phyloP scores from a whole-genome alignment of 2,113 vertebrate species.

The Hydrolagus affinis region DNA sequence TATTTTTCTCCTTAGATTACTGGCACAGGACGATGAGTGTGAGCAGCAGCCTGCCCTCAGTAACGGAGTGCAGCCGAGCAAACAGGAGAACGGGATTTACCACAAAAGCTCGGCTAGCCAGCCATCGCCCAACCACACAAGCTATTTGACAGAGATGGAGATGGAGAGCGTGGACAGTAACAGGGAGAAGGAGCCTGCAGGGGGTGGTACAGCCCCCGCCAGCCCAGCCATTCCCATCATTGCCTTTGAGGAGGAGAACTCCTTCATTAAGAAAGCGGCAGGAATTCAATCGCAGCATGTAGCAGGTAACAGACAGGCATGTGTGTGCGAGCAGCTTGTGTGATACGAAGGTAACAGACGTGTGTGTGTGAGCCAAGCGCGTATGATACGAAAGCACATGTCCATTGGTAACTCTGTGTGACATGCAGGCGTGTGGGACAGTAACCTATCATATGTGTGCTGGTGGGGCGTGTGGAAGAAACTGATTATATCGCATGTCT shows the following conservation, averaged over 20 bases:
- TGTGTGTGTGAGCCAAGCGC: background rate
- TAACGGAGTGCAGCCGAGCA: constrained; percentile 70
- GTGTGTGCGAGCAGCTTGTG: background rate
- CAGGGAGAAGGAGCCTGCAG: constrained; percentile 54
- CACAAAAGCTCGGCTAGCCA: constrained; percentile 52
- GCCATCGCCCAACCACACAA: constrained; percentile 59
- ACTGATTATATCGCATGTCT: background rate
- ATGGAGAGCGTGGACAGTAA: constrained; percentile 36
- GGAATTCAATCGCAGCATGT: constrained; percentile 79
- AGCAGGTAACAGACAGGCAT: constrained; percentile 60
- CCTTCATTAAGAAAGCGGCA: constrained; percentile 76
- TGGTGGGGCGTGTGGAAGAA: background rate
- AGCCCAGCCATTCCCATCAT: constrained; percentile 65
- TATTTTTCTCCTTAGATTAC: background rate
- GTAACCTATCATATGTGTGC: background rate
- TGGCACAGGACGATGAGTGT: background rate
- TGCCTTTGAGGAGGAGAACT: constrained; percentile 71
- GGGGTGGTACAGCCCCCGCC: constrained; percentile 38
- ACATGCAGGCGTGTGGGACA: background rate
- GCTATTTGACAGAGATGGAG: constrained; percentile 34
- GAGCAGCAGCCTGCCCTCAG: constrained; percentile 47
- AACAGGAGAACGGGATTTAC: constrained; percentile 79
- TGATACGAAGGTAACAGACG: background rate
- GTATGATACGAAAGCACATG: too few relatives aligned
- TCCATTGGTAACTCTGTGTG: background rate